phyloP scores from a whole-genome alignment of 2,797 vertebrate genomes.

The Acanthurus tractus region DNA sequence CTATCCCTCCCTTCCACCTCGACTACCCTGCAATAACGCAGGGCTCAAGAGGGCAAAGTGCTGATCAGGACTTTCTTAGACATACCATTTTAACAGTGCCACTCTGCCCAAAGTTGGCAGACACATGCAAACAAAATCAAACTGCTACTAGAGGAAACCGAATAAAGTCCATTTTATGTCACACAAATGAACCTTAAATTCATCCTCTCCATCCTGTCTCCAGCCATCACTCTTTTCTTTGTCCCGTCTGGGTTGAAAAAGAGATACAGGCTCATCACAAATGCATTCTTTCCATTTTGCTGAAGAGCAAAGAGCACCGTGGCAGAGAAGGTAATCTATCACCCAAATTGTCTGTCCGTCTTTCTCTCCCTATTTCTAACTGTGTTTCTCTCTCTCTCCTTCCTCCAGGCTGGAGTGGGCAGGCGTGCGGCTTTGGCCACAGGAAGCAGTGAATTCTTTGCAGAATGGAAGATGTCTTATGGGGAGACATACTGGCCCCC shows the following conservation, averaged over 20 bases:
- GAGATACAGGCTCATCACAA: constrained; percentile 72
- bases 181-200: constrained; percentile 36
- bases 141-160: constrained; percentile 62
- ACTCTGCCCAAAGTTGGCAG: constrained; percentile 70
- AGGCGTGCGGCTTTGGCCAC: constrained; percentile 75
- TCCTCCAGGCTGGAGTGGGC: constrained; percentile 79
- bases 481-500: constrained; percentile 62
- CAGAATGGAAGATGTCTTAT: constrained; percentile 80
- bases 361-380: constrained; percentile 68
- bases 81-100: constrained; percentile 60
- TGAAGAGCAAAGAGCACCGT: constrained; percentile 42
- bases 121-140: constrained; percentile 66
- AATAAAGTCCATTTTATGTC: constrained; percentile 52
- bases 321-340: constrained; percentile 74
- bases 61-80: constrained; percentile 73
- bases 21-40: constrained; percentile 56
- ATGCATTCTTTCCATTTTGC: constrained; percentile 79
- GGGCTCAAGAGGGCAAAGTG: constrained; percentile 67
- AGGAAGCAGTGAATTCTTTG: constrained; percentile 81
- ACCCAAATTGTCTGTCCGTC: constrained; percentile 60
- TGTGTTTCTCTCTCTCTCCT: constrained; percentile 78
- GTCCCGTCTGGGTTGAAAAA: constrained; percentile 44
- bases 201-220: constrained; percentile 46
- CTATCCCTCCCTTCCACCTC: constrained; percentile 73
- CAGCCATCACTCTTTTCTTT: constrained; percentile 44